Percentiles rank a stretch among this genome's conserved stretches.
These are phyloP conservation scores for Istiophorus platypterus DNA, from an alignment of 2,113 vertebrate species.

Conservation along the genomic window DNA sequence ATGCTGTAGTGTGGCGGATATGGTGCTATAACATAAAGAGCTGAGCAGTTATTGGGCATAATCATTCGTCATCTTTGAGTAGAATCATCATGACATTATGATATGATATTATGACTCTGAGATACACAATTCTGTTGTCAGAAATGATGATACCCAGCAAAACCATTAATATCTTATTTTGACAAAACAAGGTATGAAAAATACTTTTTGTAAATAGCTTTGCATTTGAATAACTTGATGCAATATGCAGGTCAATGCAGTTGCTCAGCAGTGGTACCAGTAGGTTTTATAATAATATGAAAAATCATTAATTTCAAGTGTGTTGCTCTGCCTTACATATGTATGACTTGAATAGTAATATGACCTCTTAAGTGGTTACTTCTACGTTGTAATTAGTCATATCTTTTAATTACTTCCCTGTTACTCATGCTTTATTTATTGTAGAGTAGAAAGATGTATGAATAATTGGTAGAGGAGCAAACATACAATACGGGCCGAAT, in stretches of 20 bases:
- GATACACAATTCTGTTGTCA: slow-evolving; percentile 7
- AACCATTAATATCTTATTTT: slow-evolving; percentile 10
- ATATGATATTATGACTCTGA: background rate
- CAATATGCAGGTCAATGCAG: background rate
- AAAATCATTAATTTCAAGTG: slow-evolving; percentile 2
- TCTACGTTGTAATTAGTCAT: background rate
- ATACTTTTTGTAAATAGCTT: background rate
- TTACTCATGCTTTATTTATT: background rate
- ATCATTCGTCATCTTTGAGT: slow-evolving; percentile 32
- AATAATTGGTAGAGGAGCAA: background rate
- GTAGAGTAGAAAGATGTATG: background rate
- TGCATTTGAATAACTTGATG: background rate
- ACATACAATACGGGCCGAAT: background rate
- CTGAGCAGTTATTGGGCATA: slow-evolving; percentile 23
- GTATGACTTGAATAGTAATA: background rate
- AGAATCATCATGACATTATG: background rate
- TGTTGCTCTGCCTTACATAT: background rate
- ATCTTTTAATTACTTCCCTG: background rate
- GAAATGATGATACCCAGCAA: background rate
- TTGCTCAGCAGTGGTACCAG: background rate
- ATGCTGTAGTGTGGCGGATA: background rate
- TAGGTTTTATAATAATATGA: background rate
- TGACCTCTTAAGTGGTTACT: slow-evolving; percentile 10
- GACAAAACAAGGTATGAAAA: background rate
- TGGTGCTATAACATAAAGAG: slow-evolving; percentile 1